These are phyloP conservation scores for Psephotus haematonotus DNA, from an alignment of 2,113 vertebrate genomes.

Conservation along the genomic window DNA sequence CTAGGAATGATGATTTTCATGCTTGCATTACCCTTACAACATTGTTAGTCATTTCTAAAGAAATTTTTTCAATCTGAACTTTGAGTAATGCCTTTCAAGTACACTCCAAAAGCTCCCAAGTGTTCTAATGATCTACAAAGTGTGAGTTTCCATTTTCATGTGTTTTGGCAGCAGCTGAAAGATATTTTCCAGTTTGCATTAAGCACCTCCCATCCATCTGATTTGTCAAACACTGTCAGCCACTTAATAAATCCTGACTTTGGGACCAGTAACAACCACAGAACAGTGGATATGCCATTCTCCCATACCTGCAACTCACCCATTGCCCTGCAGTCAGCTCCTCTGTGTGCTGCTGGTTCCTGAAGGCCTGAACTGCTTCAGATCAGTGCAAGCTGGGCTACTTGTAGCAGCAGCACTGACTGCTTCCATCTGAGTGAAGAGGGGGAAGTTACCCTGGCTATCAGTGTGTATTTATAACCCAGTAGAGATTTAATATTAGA, in stretches of 20 bases:
- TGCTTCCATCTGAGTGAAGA: rapidly evolving
- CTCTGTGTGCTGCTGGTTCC: neutral
- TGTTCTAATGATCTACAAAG: neutral
- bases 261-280: neutral
- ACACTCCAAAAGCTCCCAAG: neutral
- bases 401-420: rapidly evolving
- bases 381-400: neutral
- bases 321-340: neutral
- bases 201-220: neutral
- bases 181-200: neutral
- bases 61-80: neutral
- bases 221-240: neutral
- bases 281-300: neutral
- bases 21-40: neutral
- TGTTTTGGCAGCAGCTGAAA: neutral
- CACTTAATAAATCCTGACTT: neutral
- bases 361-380: neutral
- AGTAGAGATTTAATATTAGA: neutral
- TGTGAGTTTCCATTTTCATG: neutral
- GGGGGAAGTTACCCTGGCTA: neutral
- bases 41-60: neutral
- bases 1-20: neutral
- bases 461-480: neutral
- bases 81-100: neutral
- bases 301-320: neutral